A percentile compares a stretch with the other conserved stretches of the same genome.
phyloP scores from a whole-genome alignment of 2,113 vertebrate genomes.

The Lates calcarifer region DNA sequence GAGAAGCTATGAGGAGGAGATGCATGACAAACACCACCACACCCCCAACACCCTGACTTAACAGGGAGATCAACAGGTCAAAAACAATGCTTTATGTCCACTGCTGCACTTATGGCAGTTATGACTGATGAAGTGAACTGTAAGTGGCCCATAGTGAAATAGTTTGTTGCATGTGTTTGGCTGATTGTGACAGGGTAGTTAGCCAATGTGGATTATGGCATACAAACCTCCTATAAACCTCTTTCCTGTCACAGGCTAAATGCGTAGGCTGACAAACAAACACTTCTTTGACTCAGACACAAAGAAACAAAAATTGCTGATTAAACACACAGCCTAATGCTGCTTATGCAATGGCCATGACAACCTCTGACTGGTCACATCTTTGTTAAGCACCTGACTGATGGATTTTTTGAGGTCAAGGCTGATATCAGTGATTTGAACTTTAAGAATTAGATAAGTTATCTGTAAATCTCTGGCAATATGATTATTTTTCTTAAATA shows the following conservation, averaged over 20 bases:
- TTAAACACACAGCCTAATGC: constrained; percentile 47
- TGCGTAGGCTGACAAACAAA: constrained; percentile 50
- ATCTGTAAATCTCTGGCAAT: background rate
- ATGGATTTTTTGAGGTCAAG: background rate
- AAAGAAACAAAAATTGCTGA: constrained; percentile 29
- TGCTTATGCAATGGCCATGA: constrained; percentile 45
- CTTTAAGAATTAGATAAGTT: background rate
- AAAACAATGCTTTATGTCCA: constrained; percentile 16
- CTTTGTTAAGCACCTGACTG: constrained; percentile 1
- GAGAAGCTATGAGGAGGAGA: constrained; percentile 2
- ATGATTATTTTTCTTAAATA: background rate
- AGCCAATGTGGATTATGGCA: constrained; percentile 47
- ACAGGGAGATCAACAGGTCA: background rate
- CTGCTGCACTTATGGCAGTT: background rate
- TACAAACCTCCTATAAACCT: constrained; percentile 49
- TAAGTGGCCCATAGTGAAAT: constrained; percentile 12
- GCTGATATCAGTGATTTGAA: background rate
- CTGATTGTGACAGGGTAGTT: constrained; percentile 36
- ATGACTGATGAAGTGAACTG: background rate
- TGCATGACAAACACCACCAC: constrained; percentile 11
- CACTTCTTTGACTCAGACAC: constrained; percentile 41
- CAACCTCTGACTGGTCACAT: constrained; percentile 7
- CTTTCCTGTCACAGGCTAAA: constrained; percentile 51
- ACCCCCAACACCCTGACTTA: background rate
- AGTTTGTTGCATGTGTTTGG: constrained; percentile 20